A percentile compares a stretch with the other conserved stretches of the same genome.
These are phyloP conservation scores for Leptatherina wallacei DNA, from an alignment of 2,797 vertebrate species.

Conservation along the genomic window DNA sequence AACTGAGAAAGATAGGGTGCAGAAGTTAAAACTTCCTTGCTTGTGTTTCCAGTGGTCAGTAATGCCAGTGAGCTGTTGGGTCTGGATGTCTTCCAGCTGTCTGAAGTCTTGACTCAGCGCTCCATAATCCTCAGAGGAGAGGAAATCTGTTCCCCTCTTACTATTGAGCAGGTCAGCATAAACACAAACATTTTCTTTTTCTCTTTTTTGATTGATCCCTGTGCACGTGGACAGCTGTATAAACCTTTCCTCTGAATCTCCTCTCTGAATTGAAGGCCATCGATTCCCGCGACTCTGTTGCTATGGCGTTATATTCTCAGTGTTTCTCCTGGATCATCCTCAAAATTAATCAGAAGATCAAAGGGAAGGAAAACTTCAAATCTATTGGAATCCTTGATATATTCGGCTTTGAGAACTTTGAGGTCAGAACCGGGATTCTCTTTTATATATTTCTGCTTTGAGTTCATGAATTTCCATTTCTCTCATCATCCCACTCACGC, in stretches of 20 bases:
- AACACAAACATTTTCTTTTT: constrained; percentile 15
- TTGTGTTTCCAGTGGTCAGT: constrained; percentile 82
- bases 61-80: constrained; percentile 91
- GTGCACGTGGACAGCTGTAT: neutral
- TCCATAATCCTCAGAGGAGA: constrained; percentile 95
- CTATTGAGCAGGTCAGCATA: constrained; percentile 89
- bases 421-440: constrained; percentile 76
- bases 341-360: constrained; percentile 92
- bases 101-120: constrained; percentile 92
- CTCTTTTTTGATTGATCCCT: neutral
- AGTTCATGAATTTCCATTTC: neutral
- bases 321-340: constrained; percentile 96
- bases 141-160: constrained; percentile 94
- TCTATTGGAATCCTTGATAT: constrained; percentile 96
- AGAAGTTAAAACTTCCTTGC: constrained; percentile 10
- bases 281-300: constrained; percentile 91
- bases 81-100: constrained; percentile 91
- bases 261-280: constrained; percentile 81
- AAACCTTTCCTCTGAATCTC: neutral
- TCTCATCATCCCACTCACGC: neutral
- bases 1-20: neutral
- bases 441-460: neutral
- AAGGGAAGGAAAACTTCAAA: constrained; percentile 94
- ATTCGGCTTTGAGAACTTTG: constrained; percentile 95
- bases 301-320: constrained; percentile 94